Percentiles rank a stretch among this genome's conserved stretches.
Conservation (phyloP, 2,113 vertebrate species). For the Varanus komodoensis region DNA sequence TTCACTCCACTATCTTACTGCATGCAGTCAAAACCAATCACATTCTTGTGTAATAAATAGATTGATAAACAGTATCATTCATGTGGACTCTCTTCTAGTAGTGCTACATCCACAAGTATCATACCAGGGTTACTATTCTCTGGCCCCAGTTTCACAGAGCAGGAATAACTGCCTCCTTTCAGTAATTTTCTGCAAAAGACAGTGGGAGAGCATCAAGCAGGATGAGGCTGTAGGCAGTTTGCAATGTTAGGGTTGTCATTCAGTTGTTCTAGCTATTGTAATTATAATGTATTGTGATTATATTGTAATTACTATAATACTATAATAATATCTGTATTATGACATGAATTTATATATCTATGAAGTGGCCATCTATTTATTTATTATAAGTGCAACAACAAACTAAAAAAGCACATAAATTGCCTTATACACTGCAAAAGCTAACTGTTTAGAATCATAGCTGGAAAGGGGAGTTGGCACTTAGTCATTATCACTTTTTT, state of each 20-base stretch:
- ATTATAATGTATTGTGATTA: too few relatives aligned
- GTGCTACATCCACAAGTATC: background rate
- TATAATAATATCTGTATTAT: too few relatives aligned
- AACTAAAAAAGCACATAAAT: conserved; percentile 1
- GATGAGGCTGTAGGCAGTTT: background rate
- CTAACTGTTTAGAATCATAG: conserved; percentile 42
- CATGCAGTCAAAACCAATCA: background rate
- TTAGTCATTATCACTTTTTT: conserved; percentile 26
- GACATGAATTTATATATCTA: too few relatives aligned
- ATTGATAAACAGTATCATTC: background rate
- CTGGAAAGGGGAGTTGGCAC: conserved; percentile 51
- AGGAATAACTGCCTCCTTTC: background rate
- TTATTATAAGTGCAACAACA: conserved; percentile 21
- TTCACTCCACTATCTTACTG: background rate
- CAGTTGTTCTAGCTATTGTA: background rate
- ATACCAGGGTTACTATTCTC: background rate
- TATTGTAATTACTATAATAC: too few relatives aligned
- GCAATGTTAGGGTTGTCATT: background rate
- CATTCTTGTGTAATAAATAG: background rate
- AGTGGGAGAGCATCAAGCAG: background rate
- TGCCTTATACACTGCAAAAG: conserved; percentile 32
- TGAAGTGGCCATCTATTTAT: too few relatives aligned
- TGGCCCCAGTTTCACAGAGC: background rate
- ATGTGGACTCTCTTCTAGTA: background rate
- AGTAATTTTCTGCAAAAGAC: background rate